Base-by-base conservation (phyloP, 1,140 invertebrate genomes). In the Drosophila chauvacae region DNA sequence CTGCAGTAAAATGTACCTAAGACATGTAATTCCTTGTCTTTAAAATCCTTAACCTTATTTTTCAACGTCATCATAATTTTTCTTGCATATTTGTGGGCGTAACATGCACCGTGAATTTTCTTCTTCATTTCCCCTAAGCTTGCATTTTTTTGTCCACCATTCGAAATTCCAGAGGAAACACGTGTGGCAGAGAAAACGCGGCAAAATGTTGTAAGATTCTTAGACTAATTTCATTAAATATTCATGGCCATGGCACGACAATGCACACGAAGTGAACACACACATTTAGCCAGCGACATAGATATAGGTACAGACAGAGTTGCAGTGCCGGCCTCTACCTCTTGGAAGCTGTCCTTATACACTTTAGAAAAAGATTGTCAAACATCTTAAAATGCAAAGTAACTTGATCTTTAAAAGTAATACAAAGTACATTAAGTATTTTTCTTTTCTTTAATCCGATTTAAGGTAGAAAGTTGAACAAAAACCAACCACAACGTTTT, bases 221-320 rank as follows among this genome's bases (percentile, higher is more conserved):
- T 78, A 88, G 76, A 78, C 85, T 88, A 88, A 88, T 88, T 88
- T 88, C 85, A 88, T 88, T 90, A 90, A 88, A 90, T 81, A 88
- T 88, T 88, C 85, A 88, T 90, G 85, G 81, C 81, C 81, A 88
- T 70, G 80, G 56, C 75, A 78, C 75, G 65, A 72, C 75, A 78
- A 78, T 79, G 66, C 74, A 77, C 62, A 75, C 56, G 44, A 37
- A 71, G 13, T 35, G 45, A 23, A 23, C 68, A 48, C 41, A 61
- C 57, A 72, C 72, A 77, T 51, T 57, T 47, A 63, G 30, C 55
- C 66, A 68, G 10, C 44, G 51, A 33, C 39, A 41, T 48, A 42
- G 18, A 48, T 28, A n/a, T 28, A 53, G 7, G 50, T 50, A 72
- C 60, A 81, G 51, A 26, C 41, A 45, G 48, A 18, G 64, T 47